Base-by-base conservation (phyloP, 2,113 vertebrate species). In the Stictonetta naevosa region DNA sequence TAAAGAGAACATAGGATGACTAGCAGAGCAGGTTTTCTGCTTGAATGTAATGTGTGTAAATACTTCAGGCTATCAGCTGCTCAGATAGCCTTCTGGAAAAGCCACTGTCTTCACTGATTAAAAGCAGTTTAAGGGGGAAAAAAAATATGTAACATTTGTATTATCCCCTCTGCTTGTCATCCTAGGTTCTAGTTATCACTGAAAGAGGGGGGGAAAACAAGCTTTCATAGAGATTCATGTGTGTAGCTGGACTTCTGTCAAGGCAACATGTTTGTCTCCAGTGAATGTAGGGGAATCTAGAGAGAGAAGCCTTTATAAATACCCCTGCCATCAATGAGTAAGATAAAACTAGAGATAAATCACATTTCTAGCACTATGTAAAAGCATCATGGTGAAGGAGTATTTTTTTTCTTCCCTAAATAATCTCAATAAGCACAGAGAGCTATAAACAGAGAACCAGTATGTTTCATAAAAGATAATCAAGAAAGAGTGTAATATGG, bases 51-150 rank as follows among this genome's bases (percentile, higher is more conserved):
- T 68, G 31, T 92, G 28, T 82, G 66, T 76, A 95, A 96, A 87
- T 62, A 92, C 77, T 89, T 89, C 62, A 76, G 69, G 53, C 48
- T 36, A 72, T 92, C 84, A 91, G 69, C 83, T 93, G 86, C 77
- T 83, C 84, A 72, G 29, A 82, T 28, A 75, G 77, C 92, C 77
- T 95, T 82, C 86, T 95, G 83, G 48, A 93, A 94, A 89, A 92
- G 34, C 16, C 53, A 79, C 69, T 89, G 89, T 92, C 93, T 87
- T 95, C 69, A 76, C 64, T 69, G 50, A 93, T 84, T 64, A 91
- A 48, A 91, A 12, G 23, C 23, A 84, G 19, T 72, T 93, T 81
- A 82, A 62, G 69, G 25, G 36, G 25, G 36, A 34, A 38, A 29
- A 55, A 88, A 77, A 90, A 92, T 46, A 56, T 7, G 7, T 25